Conservation (phyloP, 2,797 vertebrate species). For the Oryzias dopingdopingensis region DNA sequence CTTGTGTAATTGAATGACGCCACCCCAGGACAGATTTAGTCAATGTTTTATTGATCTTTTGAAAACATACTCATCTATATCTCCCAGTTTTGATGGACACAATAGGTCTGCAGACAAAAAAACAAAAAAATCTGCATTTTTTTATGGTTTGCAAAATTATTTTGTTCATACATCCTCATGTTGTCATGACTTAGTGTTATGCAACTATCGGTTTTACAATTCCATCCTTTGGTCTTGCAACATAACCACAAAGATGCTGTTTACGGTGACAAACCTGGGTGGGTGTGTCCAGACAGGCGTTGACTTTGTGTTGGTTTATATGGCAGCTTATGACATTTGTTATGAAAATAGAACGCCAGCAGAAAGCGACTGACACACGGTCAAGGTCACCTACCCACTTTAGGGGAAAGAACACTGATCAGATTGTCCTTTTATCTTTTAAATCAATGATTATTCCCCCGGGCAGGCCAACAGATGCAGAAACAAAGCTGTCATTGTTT, state of each 20-base stretch:
- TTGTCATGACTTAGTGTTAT: neutral
- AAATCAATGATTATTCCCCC: constrained; percentile 61
- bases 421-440: constrained; percentile 55
- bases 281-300: constrained; percentile 36
- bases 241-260: constrained; percentile 24
- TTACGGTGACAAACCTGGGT: constrained; percentile 16
- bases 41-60: constrained; percentile 47
- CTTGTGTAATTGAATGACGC: constrained; percentile 19
- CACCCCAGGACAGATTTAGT: constrained; percentile 43
- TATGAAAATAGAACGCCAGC: constrained; percentile 47
- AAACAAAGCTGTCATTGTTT: constrained; percentile 44
- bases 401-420: constrained; percentile 44
- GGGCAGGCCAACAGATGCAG: constrained; percentile 10
- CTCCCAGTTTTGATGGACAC: constrained; percentile 23
- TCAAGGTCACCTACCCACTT: constrained; percentile 61
- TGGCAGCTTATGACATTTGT: constrained; percentile 65
- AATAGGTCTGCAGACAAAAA: constrained; percentile 36
- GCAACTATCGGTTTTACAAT: constrained; percentile 15
- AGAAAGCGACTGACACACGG: constrained; percentile 64
- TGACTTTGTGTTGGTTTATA: constrained; percentile 34
- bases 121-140: constrained; percentile 2
- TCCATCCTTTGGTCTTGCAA: constrained; percentile 10
- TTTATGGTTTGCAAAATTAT: neutral
- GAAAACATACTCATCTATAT: constrained; percentile 29
- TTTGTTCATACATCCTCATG: constrained; percentile 5